These are phyloP conservation scores for Pogona vitticeps DNA, from an alignment of 2,113 vertebrate species.

Conservation along the genomic window DNA sequence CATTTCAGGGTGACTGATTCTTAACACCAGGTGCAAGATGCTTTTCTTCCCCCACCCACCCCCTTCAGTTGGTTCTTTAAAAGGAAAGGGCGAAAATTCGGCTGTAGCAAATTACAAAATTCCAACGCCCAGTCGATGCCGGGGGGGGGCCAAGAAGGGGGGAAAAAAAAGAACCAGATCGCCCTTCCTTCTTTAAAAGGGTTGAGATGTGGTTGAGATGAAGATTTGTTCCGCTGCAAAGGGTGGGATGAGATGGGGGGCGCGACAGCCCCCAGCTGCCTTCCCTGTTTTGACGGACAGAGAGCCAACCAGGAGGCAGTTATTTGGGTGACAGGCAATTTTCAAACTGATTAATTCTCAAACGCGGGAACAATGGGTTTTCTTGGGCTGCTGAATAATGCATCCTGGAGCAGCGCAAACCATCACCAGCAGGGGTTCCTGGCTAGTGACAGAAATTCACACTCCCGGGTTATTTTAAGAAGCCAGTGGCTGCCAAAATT, in stretches of 20 bases:
- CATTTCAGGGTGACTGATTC: slow-evolving; percentile 62
- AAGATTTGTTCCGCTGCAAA: not conserved
- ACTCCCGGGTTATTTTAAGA: slow-evolving; percentile 70
- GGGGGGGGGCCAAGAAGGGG: not conserved
- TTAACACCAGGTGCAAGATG: slow-evolving; percentile 46
- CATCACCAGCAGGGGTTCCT: slow-evolving; percentile 63
- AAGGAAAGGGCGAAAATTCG: too few relatives aligned
- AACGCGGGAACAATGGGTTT: slow-evolving; percentile 62
- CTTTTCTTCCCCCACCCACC: not conserved
- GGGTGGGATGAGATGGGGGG: not conserved
- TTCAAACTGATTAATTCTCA: slow-evolving; percentile 70
- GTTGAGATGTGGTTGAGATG: not conserved
- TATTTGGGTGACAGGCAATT: slow-evolving; percentile 71
- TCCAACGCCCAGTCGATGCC: not conserved
- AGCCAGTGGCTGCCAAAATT: slow-evolving; percentile 63
- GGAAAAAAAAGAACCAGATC: not conserved
- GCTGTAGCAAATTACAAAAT: slow-evolving; percentile 32
- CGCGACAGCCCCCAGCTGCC: slow-evolving; percentile 20
- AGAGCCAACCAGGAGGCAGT: slow-evolving; percentile 29
- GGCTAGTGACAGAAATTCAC: slow-evolving; percentile 63
- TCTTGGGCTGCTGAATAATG: slow-evolving; percentile 66
- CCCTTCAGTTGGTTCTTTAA: not conserved
- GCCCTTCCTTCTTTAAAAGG: slow-evolving; percentile 17
- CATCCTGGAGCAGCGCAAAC: slow-evolving; percentile 55
- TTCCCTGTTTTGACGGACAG: slow-evolving; percentile 53